phyloP scores from a whole-genome alignment of 1,140 invertebrate species.

The Drosophila orena region DNA sequence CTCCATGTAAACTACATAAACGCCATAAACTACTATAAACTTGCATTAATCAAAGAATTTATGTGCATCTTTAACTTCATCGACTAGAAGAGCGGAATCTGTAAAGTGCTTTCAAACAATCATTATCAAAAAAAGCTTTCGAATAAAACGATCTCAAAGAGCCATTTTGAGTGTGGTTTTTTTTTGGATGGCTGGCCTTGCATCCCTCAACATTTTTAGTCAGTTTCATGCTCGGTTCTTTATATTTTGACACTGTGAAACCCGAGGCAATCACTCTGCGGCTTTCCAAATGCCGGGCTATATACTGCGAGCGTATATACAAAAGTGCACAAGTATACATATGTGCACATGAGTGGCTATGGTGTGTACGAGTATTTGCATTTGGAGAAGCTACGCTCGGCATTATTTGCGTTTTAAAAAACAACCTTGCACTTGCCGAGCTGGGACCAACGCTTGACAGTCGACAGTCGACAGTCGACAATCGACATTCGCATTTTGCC shows the following conservation, averaged over 20 bases:
- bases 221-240: constrained; percentile 21
- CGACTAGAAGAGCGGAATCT: too few relatives aligned
- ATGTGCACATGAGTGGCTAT: constrained; percentile 32
- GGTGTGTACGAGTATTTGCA: constrained; percentile 24
- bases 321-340: not conserved
- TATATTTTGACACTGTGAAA: constrained; percentile 52
- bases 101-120: not conserved
- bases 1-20: too few relatives aligned
- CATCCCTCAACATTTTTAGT: constrained; percentile 30
- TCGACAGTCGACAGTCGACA: constrained; percentile 5
- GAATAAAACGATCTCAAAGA: not conserved
- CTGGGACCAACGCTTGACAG: constrained; percentile 27
- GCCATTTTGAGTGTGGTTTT: not conserved
- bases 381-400: constrained; percentile 43
- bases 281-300: constrained; percentile 52
- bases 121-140: not conserved
- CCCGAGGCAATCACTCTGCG: constrained; percentile 47
- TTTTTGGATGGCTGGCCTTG: constrained; percentile 8
- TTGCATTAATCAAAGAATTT: not conserved
- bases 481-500: constrained; percentile 2
- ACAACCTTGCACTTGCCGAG: constrained; percentile 71
- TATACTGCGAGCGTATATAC: constrained; percentile 5
- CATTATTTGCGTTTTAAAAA: constrained; percentile 71
- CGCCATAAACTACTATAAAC: too few relatives aligned
- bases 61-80: not conserved